Base-by-base conservation (phyloP, 2,888 invertebrate species). In the Melinaea marsaeus region DNA sequence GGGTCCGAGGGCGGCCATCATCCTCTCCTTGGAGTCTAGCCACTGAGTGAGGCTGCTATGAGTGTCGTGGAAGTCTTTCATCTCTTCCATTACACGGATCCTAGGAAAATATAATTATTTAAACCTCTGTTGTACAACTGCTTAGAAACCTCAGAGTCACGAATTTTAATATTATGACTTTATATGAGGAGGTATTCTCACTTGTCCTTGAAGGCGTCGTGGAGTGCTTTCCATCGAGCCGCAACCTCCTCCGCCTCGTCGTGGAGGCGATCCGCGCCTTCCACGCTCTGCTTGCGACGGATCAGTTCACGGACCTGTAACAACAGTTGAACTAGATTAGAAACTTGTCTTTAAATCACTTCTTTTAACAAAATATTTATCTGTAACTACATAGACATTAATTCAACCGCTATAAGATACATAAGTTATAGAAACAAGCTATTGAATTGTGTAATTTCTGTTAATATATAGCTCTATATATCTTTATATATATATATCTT, bases 1-100 rank as follows among this genome's bases (percentile, higher is more conserved):
- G 0, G 98, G 98, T 22, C 99, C 99, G 0, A 99, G 91, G 0
- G 98, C 98, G 0, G 96, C 94, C 85, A 99, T 92, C 98, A 99
- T 98, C 74, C 97, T 95, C 76, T 98, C 98, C 86, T 99, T 99
- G 71, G 97, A 95, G 37, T 93, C 93, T 55, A 99, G 91, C 98
- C 99, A 99, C 62, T 94, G 94, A 6, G 94, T 93, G 63, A 99
- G 91, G 70, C 94, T 95, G 78, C 95, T 95, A 79, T 97, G 95
- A 0, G 96, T 95, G 78, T 98, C 98, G 74, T 96, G 94, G 93
- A 99, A 97, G 82, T 97, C 97, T 75, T 96, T 96, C 80, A 98
- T 93, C 78, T 97, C 96, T 76, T 97, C 96, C 83, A 96, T 92
- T 73, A 95, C 93, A 64, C 93, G 93, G 74, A 95, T 94, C 81